Base-by-base conservation (phyloP, 2,797 vertebrate genomes). In the Enteromius anoplus region DNA sequence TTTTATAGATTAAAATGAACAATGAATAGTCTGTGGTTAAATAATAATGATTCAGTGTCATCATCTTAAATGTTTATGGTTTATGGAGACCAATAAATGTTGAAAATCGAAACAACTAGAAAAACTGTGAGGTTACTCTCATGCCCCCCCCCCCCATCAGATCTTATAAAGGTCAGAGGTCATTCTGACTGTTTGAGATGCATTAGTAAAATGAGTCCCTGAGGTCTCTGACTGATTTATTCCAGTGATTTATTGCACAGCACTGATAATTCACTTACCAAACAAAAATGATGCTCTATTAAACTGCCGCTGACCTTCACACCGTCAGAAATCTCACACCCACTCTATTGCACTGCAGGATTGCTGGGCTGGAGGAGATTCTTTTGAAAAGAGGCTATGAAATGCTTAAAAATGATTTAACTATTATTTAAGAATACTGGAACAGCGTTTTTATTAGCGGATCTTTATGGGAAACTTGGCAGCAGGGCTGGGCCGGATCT, bases 401-500 rank as follows among this genome's bases (percentile, higher is more conserved):
- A 80, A 80, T 70, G 51, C 60, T 70, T 58, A 2, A n/a, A n/a
- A n/a, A n/a, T n/a, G n/a, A 80, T 60, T 45, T 58, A 58, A 21
- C 55, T 55, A 68, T 53, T 79, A 40, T 79, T 79, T 53, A 51
- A 45, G 51, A n/a, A 37, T 58, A 58, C 45, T 32, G 23, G 78
- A 80, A 68, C 64, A 58, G 66, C 66, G 45, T 80, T 71, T 70
- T 71, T 37, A 80, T 80, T 80, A 80, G 66, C 66, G 60, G 78
- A 45, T 80, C 19, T 80, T 80, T 80, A 69, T 80, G 66, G 51
- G 37, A 60, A 60, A 71, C 15, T 37, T 60, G 66, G 78, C 78
- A 71, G 66, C 49, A 40, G 51, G 34, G 75, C 75, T 85, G 83
- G 64, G 85, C 79, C 84, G 66, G 78, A 89, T 78, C 82, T 72